Conservation (phyloP, 2,888 invertebrate species). For the Andrena marginata region DNA sequence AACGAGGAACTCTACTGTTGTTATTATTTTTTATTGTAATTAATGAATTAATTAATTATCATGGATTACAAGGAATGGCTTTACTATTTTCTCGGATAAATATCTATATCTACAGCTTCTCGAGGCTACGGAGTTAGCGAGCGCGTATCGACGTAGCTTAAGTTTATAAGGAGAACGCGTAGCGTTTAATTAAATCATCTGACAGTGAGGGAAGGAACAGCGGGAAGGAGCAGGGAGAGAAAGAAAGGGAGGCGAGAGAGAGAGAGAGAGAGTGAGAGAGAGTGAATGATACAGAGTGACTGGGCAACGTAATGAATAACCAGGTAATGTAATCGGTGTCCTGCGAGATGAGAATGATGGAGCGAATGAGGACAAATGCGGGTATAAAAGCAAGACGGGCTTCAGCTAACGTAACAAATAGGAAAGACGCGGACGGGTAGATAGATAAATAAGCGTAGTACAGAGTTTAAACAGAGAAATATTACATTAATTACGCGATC, state of each 20-base stretch:
- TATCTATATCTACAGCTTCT: conserved; percentile 63
- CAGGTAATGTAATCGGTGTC: conserved; percentile 28
- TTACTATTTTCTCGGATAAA: conserved; percentile 72
- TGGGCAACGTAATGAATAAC: neutral
- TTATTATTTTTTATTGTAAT: conserved; percentile 72
- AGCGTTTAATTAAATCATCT: conserved; percentile 65
- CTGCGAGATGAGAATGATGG: neutral
- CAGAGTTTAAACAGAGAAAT: conserved; percentile 55
- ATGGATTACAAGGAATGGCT: conserved; percentile 63
- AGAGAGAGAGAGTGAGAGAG: neutral
- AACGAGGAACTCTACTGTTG: conserved; percentile 67
- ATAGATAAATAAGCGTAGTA: conserved; percentile 64
- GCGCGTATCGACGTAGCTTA: conserved; percentile 67
- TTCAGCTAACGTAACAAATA: conserved; percentile 52
- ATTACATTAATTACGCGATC: conserved; percentile 43
- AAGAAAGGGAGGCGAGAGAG: neutral
- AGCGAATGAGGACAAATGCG: conserved; percentile 10
- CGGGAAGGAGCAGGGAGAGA: neutral
- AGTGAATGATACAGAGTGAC: neutral
- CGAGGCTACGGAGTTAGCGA: conserved; percentile 66
- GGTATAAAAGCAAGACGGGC: conserved; percentile 16
- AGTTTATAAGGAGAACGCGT: conserved; percentile 65
- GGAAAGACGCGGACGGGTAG: conserved; percentile 51
- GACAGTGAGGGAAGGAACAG: conserved; percentile 7
- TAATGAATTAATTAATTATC: conserved; percentile 69